Evolutionary conservation across 2,113 vertebrate species (phyloP).

Genomic region (Litocranius walleri): DNA sequence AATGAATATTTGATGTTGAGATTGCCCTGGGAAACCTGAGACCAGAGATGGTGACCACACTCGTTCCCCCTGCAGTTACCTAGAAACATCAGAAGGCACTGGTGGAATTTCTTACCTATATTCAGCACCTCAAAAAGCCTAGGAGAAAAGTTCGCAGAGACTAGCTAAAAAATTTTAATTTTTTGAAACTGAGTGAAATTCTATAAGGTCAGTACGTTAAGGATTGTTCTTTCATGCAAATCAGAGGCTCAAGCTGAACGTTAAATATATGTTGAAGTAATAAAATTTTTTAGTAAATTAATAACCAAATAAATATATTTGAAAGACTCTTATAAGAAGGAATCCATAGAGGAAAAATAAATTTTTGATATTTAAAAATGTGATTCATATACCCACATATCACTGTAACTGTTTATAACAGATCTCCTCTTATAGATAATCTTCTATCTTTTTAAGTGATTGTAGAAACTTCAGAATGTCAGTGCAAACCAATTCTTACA

Average conservation of each 20-base stretch:
- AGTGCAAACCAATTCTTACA: not conserved
- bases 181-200: not conserved
- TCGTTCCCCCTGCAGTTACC: not conserved
- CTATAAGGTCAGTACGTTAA: not conserved
- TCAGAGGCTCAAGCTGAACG: not conserved
- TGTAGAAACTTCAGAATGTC: not conserved
- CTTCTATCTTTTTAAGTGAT: not conserved
- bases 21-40: not conserved
- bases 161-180: not conserved
- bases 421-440: not conserved
- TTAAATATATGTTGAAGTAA: not conserved
- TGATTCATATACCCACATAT: not conserved
- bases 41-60: not conserved
- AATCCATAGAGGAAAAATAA: not conserved
- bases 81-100: not conserved
- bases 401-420: not conserved
- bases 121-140: not conserved
- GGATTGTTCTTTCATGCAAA: not conserved
- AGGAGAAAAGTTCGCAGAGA: not conserved
- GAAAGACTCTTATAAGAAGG: not conserved
- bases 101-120: not conserved
- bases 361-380: not conserved
- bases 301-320: not conserved
- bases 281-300: not conserved
- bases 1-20: not conserved